These are phyloP conservation scores for Megaustenia siamemsis DNA, from an alignment of 2,888 invertebrate species.

Conservation along the genomic window DNA sequence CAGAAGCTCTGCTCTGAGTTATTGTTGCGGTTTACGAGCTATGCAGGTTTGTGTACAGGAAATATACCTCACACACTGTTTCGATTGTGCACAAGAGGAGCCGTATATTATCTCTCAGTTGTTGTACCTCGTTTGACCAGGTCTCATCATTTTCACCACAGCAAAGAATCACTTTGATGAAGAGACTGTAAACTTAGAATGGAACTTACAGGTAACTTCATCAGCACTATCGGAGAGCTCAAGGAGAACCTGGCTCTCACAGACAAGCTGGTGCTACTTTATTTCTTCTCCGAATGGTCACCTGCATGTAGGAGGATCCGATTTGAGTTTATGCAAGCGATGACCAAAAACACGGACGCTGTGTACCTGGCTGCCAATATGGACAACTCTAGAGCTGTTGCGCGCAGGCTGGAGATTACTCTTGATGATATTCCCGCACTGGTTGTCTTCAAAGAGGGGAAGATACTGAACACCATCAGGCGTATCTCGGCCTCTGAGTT, in stretches of 20 bases:
- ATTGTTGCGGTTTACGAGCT: too few relatives aligned
- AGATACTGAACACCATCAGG: neutral
- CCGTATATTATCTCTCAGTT: too few relatives aligned
- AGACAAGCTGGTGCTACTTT: constrained; percentile 31
- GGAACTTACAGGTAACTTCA: constrained; percentile 35
- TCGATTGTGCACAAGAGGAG: too few relatives aligned
- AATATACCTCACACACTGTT: too few relatives aligned
- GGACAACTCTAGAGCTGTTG: constrained; percentile 27
- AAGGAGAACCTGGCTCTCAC: constrained; percentile 26
- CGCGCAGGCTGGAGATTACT: constrained; percentile 12
- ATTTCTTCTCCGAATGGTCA: constrained; percentile 48
- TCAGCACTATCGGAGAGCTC: constrained; percentile 35
- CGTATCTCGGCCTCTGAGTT: constrained; percentile 15
- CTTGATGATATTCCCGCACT: constrained; percentile 46
- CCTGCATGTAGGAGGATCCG: constrained; percentile 44
- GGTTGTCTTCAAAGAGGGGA: constrained; percentile 39
- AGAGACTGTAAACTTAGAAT: neutral
- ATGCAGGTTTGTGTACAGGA: too few relatives aligned
- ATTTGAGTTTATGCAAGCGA: constrained; percentile 47
- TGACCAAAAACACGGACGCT: constrained; percentile 11
- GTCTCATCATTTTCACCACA: too few relatives aligned
- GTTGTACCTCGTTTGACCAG: too few relatives aligned
- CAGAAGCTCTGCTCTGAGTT: too few relatives aligned
- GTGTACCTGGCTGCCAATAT: constrained; percentile 43
- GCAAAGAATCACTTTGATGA: too few relatives aligned